phyloP scores from a whole-genome alignment of 2,113 vertebrate species.

The Antechinus flavipes region DNA sequence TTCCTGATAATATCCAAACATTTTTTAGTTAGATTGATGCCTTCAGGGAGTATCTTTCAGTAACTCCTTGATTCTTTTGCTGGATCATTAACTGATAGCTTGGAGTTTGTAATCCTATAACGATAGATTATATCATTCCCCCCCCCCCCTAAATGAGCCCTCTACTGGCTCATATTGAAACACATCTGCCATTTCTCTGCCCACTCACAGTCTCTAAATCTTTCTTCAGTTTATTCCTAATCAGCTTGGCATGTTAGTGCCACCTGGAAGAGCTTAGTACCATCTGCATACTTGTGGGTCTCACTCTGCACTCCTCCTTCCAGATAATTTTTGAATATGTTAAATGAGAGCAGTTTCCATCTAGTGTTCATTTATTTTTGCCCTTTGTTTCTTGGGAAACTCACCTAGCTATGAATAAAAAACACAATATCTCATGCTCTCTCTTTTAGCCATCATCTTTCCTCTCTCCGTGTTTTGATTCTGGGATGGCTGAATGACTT shows the following conservation, averaged over 20 bases:
- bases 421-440: neutral
- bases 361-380: conserved; percentile 2
- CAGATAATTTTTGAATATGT: conserved; percentile 56
- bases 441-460: neutral
- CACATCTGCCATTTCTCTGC: conserved; percentile 75
- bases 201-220: conserved; percentile 62
- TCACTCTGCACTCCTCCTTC: conserved; percentile 56
- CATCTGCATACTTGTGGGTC: conserved; percentile 70
- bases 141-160: conserved; percentile 59
- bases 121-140: conserved; percentile 28
- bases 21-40: conserved; percentile 8
- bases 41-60: conserved; percentile 37
- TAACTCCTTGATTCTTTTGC: conserved; percentile 47
- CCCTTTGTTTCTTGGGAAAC: conserved; percentile 41
- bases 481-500: neutral
- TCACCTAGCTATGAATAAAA: neutral
- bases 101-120: conserved; percentile 46
- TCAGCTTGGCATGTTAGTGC: conserved; percentile 75
- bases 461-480: neutral
- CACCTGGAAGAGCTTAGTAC: conserved; percentile 64
- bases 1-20: neutral
- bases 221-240: conserved; percentile 69
- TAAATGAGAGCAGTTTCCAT: conserved; percentile 39
- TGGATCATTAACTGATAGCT: conserved; percentile 39
- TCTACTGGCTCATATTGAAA: conserved; percentile 74